Conservation (phyloP, 1,140 invertebrate species). For the Belonocnema kinseyi region DNA sequence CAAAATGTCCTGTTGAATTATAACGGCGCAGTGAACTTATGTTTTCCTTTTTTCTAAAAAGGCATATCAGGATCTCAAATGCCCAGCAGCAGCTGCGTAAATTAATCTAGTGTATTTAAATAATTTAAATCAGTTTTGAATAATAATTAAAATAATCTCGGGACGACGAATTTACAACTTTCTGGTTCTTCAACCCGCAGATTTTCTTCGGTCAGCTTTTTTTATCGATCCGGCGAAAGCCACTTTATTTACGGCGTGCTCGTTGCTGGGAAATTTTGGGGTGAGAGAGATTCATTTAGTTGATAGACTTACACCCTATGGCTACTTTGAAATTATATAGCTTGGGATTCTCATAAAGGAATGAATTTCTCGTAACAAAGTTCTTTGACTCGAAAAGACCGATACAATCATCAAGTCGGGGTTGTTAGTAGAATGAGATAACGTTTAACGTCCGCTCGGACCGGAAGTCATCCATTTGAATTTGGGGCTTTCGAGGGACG, state of each 20-base stretch:
- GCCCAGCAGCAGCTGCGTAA: too few relatives aligned
- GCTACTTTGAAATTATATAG: constrained; percentile 9
- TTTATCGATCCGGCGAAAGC: neutral
- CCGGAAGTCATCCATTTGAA: constrained; percentile 57
- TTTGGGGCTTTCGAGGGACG: constrained; percentile 49
- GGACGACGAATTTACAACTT: neutral
- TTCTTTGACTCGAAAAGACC: constrained; percentile 31
- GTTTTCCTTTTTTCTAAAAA: too few relatives aligned
- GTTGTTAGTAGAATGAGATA: constrained; percentile 53
- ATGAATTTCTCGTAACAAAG: neutral
- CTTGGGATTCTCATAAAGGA: neutral
- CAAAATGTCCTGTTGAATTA: too few relatives aligned
- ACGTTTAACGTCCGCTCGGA: constrained; percentile 46
- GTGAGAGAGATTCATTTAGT: constrained; percentile 18
- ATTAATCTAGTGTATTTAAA: too few relatives aligned
- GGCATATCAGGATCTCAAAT: too few relatives aligned
- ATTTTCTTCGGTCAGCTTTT: neutral
- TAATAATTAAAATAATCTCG: too few relatives aligned
- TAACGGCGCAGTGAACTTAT: too few relatives aligned
- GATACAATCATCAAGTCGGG: constrained; percentile 48
- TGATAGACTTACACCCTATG: constrained; percentile 11
- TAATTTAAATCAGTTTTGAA: too few relatives aligned
- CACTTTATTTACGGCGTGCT: neutral
- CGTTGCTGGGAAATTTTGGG: neutral
- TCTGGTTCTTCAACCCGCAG: neutral